A percentile compares a stretch with the other conserved stretches of the same genome.
These are phyloP conservation scores for Cepaea nemoralis DNA, from an alignment of 1,140 invertebrate species.

Conservation along the genomic window DNA sequence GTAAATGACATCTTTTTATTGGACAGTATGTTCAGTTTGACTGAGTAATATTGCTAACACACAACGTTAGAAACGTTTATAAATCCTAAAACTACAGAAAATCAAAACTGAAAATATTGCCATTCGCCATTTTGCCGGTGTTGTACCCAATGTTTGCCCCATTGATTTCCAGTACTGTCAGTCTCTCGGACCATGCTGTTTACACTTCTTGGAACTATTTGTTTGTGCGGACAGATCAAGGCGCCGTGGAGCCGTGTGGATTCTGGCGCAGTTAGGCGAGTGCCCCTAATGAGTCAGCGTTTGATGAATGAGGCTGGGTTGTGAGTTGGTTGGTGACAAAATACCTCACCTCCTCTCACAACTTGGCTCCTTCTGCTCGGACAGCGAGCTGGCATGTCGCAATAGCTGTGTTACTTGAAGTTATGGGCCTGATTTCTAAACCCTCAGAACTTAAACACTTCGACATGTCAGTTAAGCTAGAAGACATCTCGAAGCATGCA, in stretches of 20 bases:
- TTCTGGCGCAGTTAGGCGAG: constrained; percentile 3
- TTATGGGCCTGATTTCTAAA: too few relatives aligned
- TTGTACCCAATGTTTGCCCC: neutral
- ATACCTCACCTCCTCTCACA: neutral
- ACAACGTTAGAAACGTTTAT: too few relatives aligned
- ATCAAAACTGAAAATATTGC: neutral
- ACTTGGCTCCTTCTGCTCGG: neutral
- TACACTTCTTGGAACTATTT: constrained; percentile 31
- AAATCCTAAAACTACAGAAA: too few relatives aligned
- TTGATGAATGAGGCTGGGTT: constrained; percentile 16
- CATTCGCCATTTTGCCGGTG: neutral
- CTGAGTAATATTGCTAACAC: too few relatives aligned
- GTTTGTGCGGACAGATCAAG: constrained; percentile 30
- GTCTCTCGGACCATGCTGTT: neutral
- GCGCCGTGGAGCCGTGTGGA: constrained; percentile 7
- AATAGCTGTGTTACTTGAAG: too few relatives aligned
- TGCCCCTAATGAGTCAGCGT: constrained; percentile 10
- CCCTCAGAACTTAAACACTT: too few relatives aligned
- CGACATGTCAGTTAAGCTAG: too few relatives aligned
- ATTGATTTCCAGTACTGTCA: constrained; percentile 20
- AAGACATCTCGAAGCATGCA: too few relatives aligned
- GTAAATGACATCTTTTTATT: too few relatives aligned
- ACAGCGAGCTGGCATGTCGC: too few relatives aligned
- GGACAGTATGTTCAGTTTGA: too few relatives aligned
- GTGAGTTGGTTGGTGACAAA: neutral